phyloP scores from a whole-genome alignment of 2,888 invertebrate species.

The Spilosoma lubricipeda region DNA sequence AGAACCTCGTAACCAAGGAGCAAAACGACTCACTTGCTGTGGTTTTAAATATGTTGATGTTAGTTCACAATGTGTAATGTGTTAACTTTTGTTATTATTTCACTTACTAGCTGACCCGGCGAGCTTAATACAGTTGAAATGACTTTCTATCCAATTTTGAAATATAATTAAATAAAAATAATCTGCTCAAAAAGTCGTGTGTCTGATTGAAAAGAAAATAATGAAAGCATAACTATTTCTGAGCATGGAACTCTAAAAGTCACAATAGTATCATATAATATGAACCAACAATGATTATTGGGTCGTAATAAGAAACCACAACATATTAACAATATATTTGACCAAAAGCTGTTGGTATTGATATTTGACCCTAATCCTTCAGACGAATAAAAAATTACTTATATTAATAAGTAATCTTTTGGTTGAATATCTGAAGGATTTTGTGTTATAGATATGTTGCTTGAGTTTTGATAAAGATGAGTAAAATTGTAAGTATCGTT shows the following conservation, averaged over 20 bases:
- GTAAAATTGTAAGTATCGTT: too few species aligned
- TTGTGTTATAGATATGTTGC: not conserved
- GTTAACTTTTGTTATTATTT: too few species aligned
- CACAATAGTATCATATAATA: not conserved
- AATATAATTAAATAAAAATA: too few species aligned
- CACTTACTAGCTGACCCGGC: too few species aligned
- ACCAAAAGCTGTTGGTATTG: not conserved
- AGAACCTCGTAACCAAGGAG: too few species aligned
- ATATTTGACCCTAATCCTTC: conserved; percentile 16
- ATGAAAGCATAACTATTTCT: not conserved
- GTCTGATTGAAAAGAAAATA: not conserved
- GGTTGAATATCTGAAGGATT: not conserved
- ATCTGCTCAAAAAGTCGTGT: too few species aligned
- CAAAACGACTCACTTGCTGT: too few species aligned
- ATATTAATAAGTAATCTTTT: conserved; percentile 3
- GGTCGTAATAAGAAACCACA: conserved; percentile 5
- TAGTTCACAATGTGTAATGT: too few species aligned
- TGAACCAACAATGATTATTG: not conserved
- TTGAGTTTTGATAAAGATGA: not conserved
- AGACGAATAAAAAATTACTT: conserved; percentile 15
- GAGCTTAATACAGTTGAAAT: too few species aligned
- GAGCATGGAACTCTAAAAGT: not conserved
- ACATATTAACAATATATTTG: conserved; percentile 11
- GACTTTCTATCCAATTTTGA: too few species aligned
- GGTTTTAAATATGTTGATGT: too few species aligned